Conservation (phyloP, 2,888 invertebrate species). For the Onchidella celtica region DNA sequence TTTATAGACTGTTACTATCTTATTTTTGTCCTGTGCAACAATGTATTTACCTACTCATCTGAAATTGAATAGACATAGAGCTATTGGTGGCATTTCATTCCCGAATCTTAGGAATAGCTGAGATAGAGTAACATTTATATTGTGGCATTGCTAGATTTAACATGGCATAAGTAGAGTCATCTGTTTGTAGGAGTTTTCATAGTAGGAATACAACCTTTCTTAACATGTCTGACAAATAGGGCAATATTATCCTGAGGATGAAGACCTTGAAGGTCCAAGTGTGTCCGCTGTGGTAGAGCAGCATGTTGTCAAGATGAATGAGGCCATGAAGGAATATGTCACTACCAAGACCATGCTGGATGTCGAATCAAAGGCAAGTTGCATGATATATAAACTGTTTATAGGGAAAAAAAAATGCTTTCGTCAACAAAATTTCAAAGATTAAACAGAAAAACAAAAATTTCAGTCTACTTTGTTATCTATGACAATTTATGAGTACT, state of each 20-base stretch:
- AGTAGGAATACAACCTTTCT: neutral
- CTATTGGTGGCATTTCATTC: too few species aligned
- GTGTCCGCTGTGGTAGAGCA: slow-evolving; percentile 71
- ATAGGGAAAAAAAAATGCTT: neutral
- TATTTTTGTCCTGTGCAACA: too few species aligned
- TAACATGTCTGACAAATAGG: slow-evolving; percentile 56
- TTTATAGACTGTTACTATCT: too few species aligned
- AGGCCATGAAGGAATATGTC: slow-evolving; percentile 70
- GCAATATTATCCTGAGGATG: slow-evolving; percentile 71
- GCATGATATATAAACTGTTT: neutral
- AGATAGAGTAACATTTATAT: too few species aligned
- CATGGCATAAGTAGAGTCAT: too few species aligned
- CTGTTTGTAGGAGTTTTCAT: too few species aligned
- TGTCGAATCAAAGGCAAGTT: slow-evolving; percentile 78
- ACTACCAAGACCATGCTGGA: slow-evolving; percentile 78
- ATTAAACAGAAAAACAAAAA: neutral
- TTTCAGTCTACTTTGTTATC: too few species aligned
- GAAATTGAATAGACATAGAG: too few species aligned
- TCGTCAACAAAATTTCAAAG: neutral
- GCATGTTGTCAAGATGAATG: slow-evolving; percentile 71
- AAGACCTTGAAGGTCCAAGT: slow-evolving; percentile 76
- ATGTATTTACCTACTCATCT: too few species aligned
- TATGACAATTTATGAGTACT: too few species aligned
- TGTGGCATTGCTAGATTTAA: too few species aligned
- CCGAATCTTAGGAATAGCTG: too few species aligned